Evolutionary conservation across 2,888 invertebrate genomes (phyloP).

Genomic region (Protophormia terraenovae): DNA sequence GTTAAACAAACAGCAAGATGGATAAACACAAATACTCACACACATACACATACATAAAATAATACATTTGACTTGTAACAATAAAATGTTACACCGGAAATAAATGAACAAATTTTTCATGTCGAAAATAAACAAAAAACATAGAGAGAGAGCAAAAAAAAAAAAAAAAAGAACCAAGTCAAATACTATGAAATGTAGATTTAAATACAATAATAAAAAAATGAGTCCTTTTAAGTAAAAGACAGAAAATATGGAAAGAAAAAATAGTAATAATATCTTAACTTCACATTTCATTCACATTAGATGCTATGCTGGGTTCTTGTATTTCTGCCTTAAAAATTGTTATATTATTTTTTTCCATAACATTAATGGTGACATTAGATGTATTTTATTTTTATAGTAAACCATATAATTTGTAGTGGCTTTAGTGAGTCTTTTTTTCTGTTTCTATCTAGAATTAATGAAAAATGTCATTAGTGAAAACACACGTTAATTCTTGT

Average conservation of each 20-base stretch:
- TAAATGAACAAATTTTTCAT: conserved; percentile 51
- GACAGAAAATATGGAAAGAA: background rate
- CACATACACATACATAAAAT: background rate
- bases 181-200: conserved; percentile 38
- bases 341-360: background rate
- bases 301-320: conserved; percentile 27
- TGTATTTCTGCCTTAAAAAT: background rate
- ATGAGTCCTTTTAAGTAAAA: conserved; percentile 18
- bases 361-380: background rate
- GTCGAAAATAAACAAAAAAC: too few relatives aligned
- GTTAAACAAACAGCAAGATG: background rate
- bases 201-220: conserved; percentile 31
- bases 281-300: conserved; percentile 12
- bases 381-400: background rate
- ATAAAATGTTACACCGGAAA: conserved; percentile 45
- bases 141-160: background rate
- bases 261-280: background rate
- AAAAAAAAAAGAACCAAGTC: conserved; percentile 1
- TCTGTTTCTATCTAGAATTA: background rate
- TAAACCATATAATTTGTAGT: background rate
- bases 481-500: conserved; percentile 61
- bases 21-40: background rate
- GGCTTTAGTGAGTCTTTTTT: background rate
- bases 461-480: conserved; percentile 53
- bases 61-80: conserved; percentile 6